Base-by-base conservation (phyloP, 2,797 vertebrate species). In the Paedocypris micromegethes region DNA sequence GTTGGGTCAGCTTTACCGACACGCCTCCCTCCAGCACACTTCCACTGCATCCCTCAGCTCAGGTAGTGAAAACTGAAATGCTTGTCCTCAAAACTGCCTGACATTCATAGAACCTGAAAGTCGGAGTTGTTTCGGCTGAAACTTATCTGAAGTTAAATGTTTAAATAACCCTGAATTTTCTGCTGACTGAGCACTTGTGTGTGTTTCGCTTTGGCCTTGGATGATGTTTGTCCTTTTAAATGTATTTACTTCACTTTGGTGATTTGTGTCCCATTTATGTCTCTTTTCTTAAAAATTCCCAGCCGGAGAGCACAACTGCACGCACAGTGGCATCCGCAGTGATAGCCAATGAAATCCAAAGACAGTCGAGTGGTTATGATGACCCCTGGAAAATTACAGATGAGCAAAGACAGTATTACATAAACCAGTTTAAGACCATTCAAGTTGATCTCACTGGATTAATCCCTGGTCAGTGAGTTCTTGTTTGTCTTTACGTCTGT, bases 381-480 rank as follows among this genome's bases (percentile, higher is more conserved):
- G 97, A 99, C 78, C 96, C 96, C 43, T 98, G 97, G 97, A 98
- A 97, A 88, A 98, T 99, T 87, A 99, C 97, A 49, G 97, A 99
- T 63, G 97, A 98, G 86, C 97, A 99, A 88, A 91, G 97, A 82
- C 95, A 99, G 90, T 99, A 99, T 94, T 99, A 99, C 83, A 88
- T 99, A 81, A 98, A 98, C 91, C 97, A 99, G 78, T 99, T 99
- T 88, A 99, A 98, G 91, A 98, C 92, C 84, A 99, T 99, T 86
- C 96, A 98, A 72, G 91, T 95, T 56, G 97, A 99, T 88, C 92
- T 99, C 72, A 96, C 93, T 37, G 96, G 97, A 82, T 96, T 98
- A 86, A 99, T 99, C 84, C 96, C 97, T 83, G 97, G 97, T 98
- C 84, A 83, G 90, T 79, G 37, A 56, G 7, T 39, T 5, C 42